These are phyloP conservation scores for Urocynchramus pylzowi DNA, from an alignment of 2,113 vertebrate genomes.

Conservation along the genomic window DNA sequence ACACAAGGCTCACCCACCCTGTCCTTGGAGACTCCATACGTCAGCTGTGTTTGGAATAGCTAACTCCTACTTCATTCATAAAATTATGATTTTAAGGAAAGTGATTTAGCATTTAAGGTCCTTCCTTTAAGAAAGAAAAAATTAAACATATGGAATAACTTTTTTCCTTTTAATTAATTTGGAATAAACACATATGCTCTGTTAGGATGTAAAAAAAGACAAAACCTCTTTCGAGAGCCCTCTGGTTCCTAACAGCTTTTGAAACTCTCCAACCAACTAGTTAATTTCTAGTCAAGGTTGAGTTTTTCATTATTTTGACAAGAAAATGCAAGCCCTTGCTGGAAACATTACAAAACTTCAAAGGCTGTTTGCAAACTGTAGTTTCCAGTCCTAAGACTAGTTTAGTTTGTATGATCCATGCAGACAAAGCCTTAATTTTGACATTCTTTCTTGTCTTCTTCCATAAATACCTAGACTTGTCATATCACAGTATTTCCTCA, in stretches of 20 bases:
- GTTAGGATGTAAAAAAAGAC: background rate
- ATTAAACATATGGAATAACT: background rate
- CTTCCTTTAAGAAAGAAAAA: slow-evolving; percentile 21
- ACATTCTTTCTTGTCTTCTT: background rate
- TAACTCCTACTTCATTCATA: slow-evolving; percentile 10
- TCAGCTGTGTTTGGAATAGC: background rate
- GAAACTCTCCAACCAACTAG: background rate
- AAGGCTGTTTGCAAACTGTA: slow-evolving; percentile 35
- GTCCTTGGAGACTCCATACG: background rate
- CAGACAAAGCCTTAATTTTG: slow-evolving; percentile 55
- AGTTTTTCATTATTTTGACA: background rate
- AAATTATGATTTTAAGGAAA: slow-evolving; percentile 44
- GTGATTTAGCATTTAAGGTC: background rate
- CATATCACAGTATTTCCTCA: slow-evolving; percentile 55
- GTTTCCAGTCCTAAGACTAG: slow-evolving; percentile 38
- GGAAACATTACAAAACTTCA: slow-evolving; percentile 3
- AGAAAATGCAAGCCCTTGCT: slow-evolving; percentile 13
- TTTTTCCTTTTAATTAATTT: background rate
- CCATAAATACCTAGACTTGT: background rate
- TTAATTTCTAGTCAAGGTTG: background rate
- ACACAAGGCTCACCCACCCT: background rate
- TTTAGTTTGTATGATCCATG: background rate
- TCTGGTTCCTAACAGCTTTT: background rate
- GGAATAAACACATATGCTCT: background rate
- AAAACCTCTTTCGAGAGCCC: background rate